phyloP scores from a whole-genome alignment of 2,113 vertebrate species.

The Psilopogon haemacephalus region DNA sequence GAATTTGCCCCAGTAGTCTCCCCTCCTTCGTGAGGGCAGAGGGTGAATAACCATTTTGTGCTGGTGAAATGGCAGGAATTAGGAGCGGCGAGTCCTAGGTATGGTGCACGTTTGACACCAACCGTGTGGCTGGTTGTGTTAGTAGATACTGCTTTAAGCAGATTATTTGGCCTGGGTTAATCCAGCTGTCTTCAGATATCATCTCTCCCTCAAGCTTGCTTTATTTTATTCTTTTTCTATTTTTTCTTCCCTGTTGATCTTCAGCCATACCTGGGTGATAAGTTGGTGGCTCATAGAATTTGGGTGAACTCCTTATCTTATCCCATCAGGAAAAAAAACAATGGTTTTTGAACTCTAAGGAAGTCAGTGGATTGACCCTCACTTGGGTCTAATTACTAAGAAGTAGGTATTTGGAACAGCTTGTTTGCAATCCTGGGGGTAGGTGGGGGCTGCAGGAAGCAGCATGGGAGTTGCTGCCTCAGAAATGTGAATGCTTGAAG shows the following conservation, averaged over 20 bases:
- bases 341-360: background rate
- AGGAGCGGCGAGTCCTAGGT: background rate
- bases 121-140: background rate
- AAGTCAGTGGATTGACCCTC: background rate
- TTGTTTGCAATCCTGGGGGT: background rate
- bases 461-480: rapidly evolving
- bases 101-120: background rate
- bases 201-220: background rate
- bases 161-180: background rate
- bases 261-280: background rate
- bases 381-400: background rate
- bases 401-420: background rate
- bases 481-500: background rate
- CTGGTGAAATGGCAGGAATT: background rate
- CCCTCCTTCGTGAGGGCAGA: background rate
- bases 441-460: background rate
- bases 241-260: background rate
- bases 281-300: rapidly evolving
- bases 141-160: background rate
- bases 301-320: background rate
- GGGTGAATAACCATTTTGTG: background rate
- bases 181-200: background rate
- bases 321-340: background rate
- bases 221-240: background rate
- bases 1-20: background rate